Conservation (phyloP, 2,113 vertebrate species). For the Pygoscelis adeliae region DNA sequence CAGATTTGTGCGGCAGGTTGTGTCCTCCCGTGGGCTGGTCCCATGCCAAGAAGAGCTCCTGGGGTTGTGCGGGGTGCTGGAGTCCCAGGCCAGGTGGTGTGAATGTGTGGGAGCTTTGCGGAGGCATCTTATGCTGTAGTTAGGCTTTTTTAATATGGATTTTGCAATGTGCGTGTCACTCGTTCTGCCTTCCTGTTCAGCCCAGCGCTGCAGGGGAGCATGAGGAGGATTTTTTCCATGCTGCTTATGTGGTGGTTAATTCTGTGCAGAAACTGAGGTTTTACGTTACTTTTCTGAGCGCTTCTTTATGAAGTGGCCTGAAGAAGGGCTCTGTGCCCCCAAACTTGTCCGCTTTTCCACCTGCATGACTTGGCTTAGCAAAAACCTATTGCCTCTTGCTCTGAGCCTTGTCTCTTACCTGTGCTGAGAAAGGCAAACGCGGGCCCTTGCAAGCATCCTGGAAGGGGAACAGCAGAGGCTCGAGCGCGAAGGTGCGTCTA, state of each 20-base stretch:
- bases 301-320: not conserved
- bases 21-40: not conserved
- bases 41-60: rapidly evolving
- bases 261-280: not conserved
- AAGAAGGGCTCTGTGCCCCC: not conserved
- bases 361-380: not conserved
- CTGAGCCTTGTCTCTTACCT: not conserved
- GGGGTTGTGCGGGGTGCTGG: not conserved
- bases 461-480: not conserved
- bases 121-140: not conserved
- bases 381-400: not conserved
- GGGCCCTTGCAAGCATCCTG: not conserved
- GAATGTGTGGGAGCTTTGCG: rapidly evolving
- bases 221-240: not conserved
- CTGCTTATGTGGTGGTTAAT: not conserved
- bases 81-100: rapidly evolving
- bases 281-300: not conserved
- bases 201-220: not conserved
- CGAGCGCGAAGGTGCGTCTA: not conserved
- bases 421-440: not conserved
- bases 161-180: rapidly evolving
- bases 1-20: rapidly evolving
- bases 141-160: not conserved
- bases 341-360: not conserved
- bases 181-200: not conserved